Evolutionary conservation across 2,113 vertebrate genomes (phyloP), one percentile per base, ranked within the genome.

Genomic region (Otus sunia): DNA sequence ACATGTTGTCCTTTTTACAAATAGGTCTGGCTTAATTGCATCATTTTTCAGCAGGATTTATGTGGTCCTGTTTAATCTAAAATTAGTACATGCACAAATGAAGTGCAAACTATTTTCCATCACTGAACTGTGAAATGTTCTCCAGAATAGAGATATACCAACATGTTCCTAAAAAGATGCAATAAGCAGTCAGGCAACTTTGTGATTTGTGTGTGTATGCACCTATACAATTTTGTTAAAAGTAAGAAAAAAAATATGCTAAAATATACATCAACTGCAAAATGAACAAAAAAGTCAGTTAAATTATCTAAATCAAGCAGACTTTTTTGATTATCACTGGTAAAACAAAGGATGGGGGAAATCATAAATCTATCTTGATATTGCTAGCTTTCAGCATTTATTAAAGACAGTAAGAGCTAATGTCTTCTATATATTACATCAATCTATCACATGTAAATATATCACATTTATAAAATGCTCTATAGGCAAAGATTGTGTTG

Each of bases 21-120:
- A 98, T 97, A 97, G 96, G 96, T 97, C 91, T 96, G 89, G 63
- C 96, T 97, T 98, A 98, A 98, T 98, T 97, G 97, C 95, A 97
- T 96, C 95, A 96, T 98, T 98, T 98, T 98, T 98, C 97, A 98
- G 96, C 49, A 97, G 93, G 97, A 98, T 98, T 98, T 97, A 97
- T 98, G 97, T 97, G 94, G 86, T 94, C 47, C 93, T 96, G 87
- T 87, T 98, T 97, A 97, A 97, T 98, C 97, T 96, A 98, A 98
- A 98, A 98, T 98, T 98, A 97, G 95, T 97, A 96, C 95, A 97
- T 71, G 90, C 96, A 97, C 94, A 98, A 98, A 97, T 96, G 96
- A 97, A 97, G 93, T 98, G 91, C 94, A 96, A 98, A 97, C 96
- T 96, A 92, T 95, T 98, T 97, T 98, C 90, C 87, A 71, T 90